Percentiles rank a stretch among this genome's conserved stretches.
phyloP scores from a whole-genome alignment of 2,113 vertebrate species.

The Aplodontia rufa region DNA sequence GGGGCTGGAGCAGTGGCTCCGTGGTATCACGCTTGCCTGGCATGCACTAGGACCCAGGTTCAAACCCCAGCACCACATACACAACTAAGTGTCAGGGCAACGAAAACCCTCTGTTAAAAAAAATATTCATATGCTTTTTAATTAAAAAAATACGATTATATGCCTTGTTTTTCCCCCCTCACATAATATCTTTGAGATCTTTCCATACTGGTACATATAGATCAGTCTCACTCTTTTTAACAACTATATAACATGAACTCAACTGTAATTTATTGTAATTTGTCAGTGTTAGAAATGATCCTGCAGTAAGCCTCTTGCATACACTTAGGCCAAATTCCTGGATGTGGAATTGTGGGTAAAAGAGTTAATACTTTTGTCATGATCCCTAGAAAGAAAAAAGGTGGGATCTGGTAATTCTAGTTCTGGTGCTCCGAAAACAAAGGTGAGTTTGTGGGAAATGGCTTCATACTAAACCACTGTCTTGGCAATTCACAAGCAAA shows the following conservation, averaged over 20 bases:
- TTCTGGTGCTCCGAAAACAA: background rate
- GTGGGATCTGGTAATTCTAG: background rate
- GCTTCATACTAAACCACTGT: background rate
- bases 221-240: conserved; percentile 10
- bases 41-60: no score
- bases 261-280: conserved; percentile 34
- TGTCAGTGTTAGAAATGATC: conserved; percentile 14
- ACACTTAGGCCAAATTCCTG: background rate
- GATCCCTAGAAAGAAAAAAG: conserved; percentile 14
- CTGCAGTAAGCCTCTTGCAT: background rate
- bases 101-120: no score
- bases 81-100: no score
- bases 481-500: conserved; percentile 3
- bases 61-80: no score
- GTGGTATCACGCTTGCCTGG: no score
- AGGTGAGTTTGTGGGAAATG: background rate
- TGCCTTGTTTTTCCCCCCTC: background rate
- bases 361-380: background rate
- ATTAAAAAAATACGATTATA: background rate
- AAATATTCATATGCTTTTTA: conserved; percentile 14
- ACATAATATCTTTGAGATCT: conserved; percentile 27
- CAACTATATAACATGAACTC: background rate
- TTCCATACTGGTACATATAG: background rate
- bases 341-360: background rate
- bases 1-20: no score